Base-by-base conservation (phyloP, 2,888 invertebrate species). In the Pomacea canaliculata region DNA sequence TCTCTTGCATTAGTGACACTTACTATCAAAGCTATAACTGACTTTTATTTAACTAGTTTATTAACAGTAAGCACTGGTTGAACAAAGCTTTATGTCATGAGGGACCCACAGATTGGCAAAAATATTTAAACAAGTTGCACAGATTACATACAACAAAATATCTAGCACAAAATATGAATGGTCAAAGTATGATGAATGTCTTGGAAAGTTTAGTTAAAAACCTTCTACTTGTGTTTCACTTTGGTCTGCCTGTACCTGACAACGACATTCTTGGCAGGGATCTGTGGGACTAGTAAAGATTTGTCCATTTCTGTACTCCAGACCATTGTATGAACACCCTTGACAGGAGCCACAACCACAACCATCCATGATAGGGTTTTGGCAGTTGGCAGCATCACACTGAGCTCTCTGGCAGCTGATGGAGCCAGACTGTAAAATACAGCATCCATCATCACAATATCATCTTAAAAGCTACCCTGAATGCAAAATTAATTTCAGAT, bases 321-420 rank as follows among this genome's bases (percentile, higher is more conserved):
- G 46, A 7, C 85, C 84, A 59, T 83, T 72, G 73, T 83, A 85
- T 49, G 71, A 60, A 79, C 88, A 88, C 12, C 78, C 80, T 18
- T 67, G 74, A 81, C 88, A 89, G 7, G 79, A 78, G 18, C 81
- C 81, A 77, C 85, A 86, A 16, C 86, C 86, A 81, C 85, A 84
- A 5, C 74, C 72, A 60, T 80, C 79, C 66, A 79, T 67, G n/a
- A 80, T 73, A 1, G 88, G 86, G 72, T 85, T 70, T 3, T 65
- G 74, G 78, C 87, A 88, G 7, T 79, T 48, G 4, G 77, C 79
- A 13, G 71, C 59, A 13, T 80, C 76, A 78, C 87, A 88, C 46
- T 63, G 75, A 56, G 73, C 72, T 23, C 78, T 78, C 48, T 80
- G 76, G 79, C 86, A 86, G 59, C 72, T 80, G 12, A 86, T 78